Base-by-base conservation (phyloP, 2,113 vertebrate genomes). In the Alethe diademata region DNA sequence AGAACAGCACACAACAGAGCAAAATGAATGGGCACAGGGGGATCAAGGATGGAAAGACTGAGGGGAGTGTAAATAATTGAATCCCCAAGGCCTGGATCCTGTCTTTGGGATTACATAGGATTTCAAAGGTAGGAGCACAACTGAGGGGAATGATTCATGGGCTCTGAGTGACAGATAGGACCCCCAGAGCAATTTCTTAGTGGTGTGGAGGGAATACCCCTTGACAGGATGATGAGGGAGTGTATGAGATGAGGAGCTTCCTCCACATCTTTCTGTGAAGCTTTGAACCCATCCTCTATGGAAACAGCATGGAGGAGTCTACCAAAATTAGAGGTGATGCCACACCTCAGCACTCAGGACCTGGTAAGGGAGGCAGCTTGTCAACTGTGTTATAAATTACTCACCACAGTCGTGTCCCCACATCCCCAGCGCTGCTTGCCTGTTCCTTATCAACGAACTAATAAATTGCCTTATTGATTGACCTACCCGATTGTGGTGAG, bases 141-240 rank as follows among this genome's bases (percentile, higher is more conserved):
- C 76, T 74, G 64, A 89, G 83, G 38, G 42, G 72, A 95, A 80
- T 96, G 89, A 96, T 83, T 96, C 91, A 93, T 8, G 28, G 50
- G 29, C 75, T 91, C 11, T 25, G 33, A 16, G 72, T 78, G 89
- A 91, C 60, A 95, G 65, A 90, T 47, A 95, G 80, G 91, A 91
- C 76, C 60, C 56, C 60, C 76, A 69, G 64, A 96, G 72, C 67
- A 86, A 84, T 81, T 38, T 88, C 76, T 78, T 42, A 66, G 31
- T 38, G 64, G 23, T 58, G 40, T 40, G 76, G 76, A 70, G 84
- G 86, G 42, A 96, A 88, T 53, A 47, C 56, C 76, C 66, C 60
- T 88, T 88, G 91, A 95, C 79, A 89, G 64, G 50, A 73, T 57
- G 64, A 38, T 60, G 60, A 86, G 60, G 79, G 72, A 95, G 89